phyloP scores from a whole-genome alignment of 2,113 vertebrate genomes.

The Sitta europaea region DNA sequence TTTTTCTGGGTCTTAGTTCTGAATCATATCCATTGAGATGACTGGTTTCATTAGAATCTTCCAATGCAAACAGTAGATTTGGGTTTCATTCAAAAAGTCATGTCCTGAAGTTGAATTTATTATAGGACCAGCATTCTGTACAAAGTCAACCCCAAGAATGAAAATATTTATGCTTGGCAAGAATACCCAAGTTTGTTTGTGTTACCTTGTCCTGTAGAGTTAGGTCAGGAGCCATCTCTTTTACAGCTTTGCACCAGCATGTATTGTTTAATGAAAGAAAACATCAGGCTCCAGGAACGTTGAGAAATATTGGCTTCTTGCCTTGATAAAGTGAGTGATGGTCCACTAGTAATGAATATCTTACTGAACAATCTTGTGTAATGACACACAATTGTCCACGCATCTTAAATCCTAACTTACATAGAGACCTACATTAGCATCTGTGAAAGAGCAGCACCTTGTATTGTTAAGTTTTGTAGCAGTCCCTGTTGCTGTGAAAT shows the following conservation, averaged over 20 bases:
- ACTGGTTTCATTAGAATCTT: constrained; percentile 28
- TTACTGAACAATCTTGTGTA: background rate
- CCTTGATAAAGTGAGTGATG: background rate
- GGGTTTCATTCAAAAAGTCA: constrained; percentile 36
- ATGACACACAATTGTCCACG: background rate
- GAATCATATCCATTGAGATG: constrained; percentile 45
- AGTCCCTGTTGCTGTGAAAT: background rate
- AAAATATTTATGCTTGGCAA: constrained; percentile 64
- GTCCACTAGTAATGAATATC: background rate
- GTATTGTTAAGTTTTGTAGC: background rate
- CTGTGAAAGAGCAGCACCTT: background rate
- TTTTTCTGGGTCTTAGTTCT: constrained; percentile 38
- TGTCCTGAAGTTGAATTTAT: constrained; percentile 46
- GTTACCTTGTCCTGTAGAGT: constrained; percentile 12
- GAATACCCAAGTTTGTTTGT: constrained; percentile 30
- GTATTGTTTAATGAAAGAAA: constrained; percentile 38
- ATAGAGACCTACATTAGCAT: background rate
- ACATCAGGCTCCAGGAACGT: background rate
- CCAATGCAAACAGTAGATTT: constrained; percentile 60
- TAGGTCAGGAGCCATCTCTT: constrained; percentile 41
- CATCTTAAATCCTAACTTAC: background rate
- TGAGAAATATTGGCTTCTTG: background rate
- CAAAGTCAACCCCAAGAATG: constrained; percentile 26
- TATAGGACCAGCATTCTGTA: background rate
- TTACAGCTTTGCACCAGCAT: background rate